These are phyloP conservation scores for Peromyscus maniculatus DNA, from an alignment of 2,113 vertebrate species.

Conservation along the genomic window DNA sequence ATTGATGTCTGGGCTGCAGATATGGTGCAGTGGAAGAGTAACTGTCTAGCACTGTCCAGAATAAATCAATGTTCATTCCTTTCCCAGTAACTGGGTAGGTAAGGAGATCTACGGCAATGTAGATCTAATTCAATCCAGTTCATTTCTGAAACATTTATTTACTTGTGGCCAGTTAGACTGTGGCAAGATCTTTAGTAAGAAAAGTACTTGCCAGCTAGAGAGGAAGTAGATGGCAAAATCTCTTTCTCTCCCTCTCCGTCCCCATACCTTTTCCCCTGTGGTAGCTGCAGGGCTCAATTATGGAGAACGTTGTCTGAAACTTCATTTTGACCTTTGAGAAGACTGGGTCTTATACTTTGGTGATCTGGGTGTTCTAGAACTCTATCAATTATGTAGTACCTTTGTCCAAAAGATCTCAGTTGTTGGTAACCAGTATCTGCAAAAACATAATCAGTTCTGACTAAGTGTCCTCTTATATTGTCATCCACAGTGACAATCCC, in stretches of 20 bases:
- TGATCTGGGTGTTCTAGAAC: neutral
- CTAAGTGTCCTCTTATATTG: neutral
- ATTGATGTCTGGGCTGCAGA: neutral
- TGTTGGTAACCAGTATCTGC: neutral
- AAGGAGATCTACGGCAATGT: neutral
- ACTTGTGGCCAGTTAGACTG: neutral
- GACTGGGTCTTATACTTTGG: neutral
- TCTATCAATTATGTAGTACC: neutral
- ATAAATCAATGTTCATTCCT: neutral
- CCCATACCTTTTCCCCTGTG: neutral
- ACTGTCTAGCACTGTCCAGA: neutral
- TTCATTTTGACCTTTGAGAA: neutral
- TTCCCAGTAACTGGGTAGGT: constrained; percentile 12
- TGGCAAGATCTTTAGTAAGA: neutral
- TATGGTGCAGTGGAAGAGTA: neutral
- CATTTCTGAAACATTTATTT: neutral
- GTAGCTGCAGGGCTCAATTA: neutral
- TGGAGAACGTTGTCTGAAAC: neutral
- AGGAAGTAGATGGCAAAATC: neutral
- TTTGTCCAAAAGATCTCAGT: neutral
- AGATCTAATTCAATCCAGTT: neutral
- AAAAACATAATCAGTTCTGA: neutral
- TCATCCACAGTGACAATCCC: neutral
- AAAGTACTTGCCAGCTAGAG: neutral
- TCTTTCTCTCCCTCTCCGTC: neutral